Evolutionary conservation across 2,888 invertebrate species (phyloP), one percentile per base, ranked within the genome.

Genomic region (Didymodactylos carnosus): DNA sequence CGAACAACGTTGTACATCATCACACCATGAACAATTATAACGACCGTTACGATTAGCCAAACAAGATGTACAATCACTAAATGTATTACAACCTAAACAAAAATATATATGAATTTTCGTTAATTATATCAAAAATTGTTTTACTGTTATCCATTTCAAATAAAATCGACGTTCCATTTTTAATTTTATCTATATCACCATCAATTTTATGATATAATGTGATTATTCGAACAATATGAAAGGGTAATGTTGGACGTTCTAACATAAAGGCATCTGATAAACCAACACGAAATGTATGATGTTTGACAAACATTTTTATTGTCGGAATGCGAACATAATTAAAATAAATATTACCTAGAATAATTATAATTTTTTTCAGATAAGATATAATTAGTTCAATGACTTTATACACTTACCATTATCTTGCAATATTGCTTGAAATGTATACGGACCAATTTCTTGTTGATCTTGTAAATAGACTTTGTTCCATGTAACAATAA

Each of bases 241-340:
- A n/a, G 29, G 29, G 19, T 3, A 35, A 35, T 43, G 90, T 87
- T 69, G 89, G 88, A 79, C 90, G 88, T 80, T 95, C 19, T n/a
- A 35, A 90, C 78, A 94, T 91, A 82, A 94, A 98, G 0, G 98
- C 98, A 85, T 98, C 98, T 70, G 94, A 94, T 69, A 98, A 87
- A 69, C 98, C 98, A 73, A 97, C 90, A 87, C 97, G 98, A 46
- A 97, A 94, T 0, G 97, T 97, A 85, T 98, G 97, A 75, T 89
- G 87, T 72, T 62, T 75, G 43, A 11, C 72, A 1, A 49, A 76
- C 27, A 73, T 49, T 70, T 70, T 70, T 25, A 69, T 51, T 46
- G 39, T 73, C 16, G 71, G 71, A 39, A 72, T 76, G 41, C 27
- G 41, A 49, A 53, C 70, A 72, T 51, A 72, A 77, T 76, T 73